These are phyloP conservation scores for Halcyon smyrnensis DNA, from an alignment of 2,797 vertebrate genomes.

Conservation along the genomic window DNA sequence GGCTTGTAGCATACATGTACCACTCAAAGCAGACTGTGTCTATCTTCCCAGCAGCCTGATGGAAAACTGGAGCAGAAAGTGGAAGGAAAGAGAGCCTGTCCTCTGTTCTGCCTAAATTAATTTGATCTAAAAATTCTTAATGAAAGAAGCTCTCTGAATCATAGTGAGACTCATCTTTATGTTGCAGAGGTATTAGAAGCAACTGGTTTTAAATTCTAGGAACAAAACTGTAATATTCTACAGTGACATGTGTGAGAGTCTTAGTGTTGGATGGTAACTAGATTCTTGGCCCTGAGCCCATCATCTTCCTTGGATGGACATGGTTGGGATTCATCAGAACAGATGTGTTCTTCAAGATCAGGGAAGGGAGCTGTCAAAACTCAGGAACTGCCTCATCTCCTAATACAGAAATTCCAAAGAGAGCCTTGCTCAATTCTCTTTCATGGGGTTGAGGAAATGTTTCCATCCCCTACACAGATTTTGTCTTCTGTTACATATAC, in stretches of 20 bases:
- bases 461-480: constrained; percentile 8
- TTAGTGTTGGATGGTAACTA: not conserved
- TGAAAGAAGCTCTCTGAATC: not conserved
- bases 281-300: constrained; percentile 1
- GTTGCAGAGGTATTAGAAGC: constrained; percentile 9
- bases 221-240: not conserved
- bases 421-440: not conserved
- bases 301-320: not conserved
- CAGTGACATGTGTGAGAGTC: not conserved
- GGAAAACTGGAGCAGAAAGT: not conserved
- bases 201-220: not conserved
- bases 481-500: not conserved
- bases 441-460: not conserved
- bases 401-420: not conserved
- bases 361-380: not conserved
- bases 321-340: not conserved
- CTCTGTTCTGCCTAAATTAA: not conserved
- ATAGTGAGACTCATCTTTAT: not conserved
- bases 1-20: not conserved
- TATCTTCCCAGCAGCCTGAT: not conserved
- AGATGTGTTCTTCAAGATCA: not conserved
- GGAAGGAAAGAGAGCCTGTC: not conserved
- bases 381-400: not conserved
- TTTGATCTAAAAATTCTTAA: not conserved
- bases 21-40: not conserved